phyloP scores from a whole-genome alignment of 2,113 vertebrate species.

The Rhabdomys dilectus region DNA sequence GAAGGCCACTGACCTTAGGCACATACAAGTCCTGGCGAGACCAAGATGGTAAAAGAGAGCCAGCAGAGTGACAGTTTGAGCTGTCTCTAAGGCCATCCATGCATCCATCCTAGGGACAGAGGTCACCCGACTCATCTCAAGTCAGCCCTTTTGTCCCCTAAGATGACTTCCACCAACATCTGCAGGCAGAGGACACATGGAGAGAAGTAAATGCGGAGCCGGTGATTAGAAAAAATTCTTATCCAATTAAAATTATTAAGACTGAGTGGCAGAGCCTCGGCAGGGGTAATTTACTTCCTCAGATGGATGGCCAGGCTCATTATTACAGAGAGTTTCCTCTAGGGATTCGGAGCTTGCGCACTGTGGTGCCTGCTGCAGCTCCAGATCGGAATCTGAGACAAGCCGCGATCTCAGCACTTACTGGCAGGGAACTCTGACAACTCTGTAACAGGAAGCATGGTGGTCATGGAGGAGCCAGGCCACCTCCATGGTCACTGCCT shows the following conservation, averaged over 20 bases:
- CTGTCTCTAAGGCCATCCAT: background rate
- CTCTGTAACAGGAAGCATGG: fast-evolving
- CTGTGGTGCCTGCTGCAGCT: background rate
- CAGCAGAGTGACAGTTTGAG: background rate
- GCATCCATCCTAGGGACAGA: background rate
- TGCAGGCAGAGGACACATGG: background rate
- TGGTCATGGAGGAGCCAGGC: background rate
- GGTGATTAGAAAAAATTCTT: constrained; percentile 39
- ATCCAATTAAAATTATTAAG: constrained; percentile 60
- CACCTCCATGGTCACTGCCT: background rate
- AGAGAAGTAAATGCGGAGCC: background rate
- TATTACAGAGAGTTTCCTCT: background rate
- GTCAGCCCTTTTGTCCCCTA: background rate
- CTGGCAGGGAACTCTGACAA: background rate
- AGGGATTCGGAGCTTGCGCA: constrained; percentile 21
- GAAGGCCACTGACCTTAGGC: background rate
- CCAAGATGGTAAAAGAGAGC: background rate
- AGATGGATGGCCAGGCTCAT: background rate
- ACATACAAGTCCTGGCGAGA: background rate
- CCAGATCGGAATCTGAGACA: background rate
- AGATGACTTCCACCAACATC: background rate
- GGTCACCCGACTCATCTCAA: background rate
- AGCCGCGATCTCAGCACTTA: too few species aligned
- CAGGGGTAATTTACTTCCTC: background rate
- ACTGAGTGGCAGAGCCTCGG: background rate